Conservation (phyloP, 2,888 invertebrate species). For the Drosophila leonis region DNA sequence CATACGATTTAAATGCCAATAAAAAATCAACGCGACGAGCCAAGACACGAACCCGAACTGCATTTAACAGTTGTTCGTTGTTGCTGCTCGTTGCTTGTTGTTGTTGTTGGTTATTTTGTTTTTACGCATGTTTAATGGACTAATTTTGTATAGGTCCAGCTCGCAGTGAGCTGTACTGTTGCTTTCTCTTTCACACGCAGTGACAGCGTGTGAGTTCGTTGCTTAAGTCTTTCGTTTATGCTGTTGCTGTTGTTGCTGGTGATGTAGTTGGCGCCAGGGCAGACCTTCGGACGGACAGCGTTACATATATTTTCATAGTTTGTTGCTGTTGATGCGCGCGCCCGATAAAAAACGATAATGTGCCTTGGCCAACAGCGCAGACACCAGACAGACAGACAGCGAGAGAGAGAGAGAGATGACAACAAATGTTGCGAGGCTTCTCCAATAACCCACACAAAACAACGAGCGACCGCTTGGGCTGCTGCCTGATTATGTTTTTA, state of each 20-base stretch:
- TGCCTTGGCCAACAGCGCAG: conserved; percentile 45
- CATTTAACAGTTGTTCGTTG: conserved; percentile 65
- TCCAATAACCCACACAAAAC: conserved; percentile 58
- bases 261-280: conserved; percentile 76
- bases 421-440: conserved; percentile 23
- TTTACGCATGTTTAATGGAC: conserved; percentile 81
- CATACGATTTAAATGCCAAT: conserved; percentile 82
- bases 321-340: conserved; percentile 75
- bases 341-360: conserved; percentile 73
- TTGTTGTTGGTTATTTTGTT: conserved; percentile 59
- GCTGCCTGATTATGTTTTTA: conserved; percentile 80
- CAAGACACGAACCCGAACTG: conserved; percentile 52
- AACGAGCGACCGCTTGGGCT: conserved; percentile 29
- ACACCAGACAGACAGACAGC: not conserved
- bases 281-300: conserved; percentile 59
- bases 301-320: conserved; percentile 80
- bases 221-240: conserved; percentile 71
- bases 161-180: conserved; percentile 21
- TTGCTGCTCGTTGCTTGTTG: conserved; percentile 45
- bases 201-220: conserved; percentile 68
- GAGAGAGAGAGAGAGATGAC: not conserved
- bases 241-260: conserved; percentile 21
- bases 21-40: conserved; percentile 76
- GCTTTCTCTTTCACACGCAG: conserved; percentile 62
- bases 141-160: conserved; percentile 61